These are phyloP conservation scores for Solenopsis invicta DNA, from an alignment of 1,140 invertebrate genomes.

Conservation along the genomic window DNA sequence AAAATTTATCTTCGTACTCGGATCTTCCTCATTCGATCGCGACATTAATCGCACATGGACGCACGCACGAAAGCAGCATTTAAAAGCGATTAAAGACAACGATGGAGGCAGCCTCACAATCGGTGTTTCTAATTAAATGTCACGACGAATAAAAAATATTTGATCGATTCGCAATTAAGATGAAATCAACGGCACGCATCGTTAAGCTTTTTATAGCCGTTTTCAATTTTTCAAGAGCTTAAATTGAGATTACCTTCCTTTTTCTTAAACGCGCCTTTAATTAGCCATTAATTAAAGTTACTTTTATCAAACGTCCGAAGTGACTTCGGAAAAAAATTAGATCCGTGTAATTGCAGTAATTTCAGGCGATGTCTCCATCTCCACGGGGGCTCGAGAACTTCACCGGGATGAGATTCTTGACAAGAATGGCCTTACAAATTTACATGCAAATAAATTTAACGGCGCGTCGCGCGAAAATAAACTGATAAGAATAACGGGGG, in stretches of 20 bases:
- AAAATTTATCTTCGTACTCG: constrained; percentile 17
- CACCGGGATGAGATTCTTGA: neutral
- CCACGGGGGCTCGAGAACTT: neutral
- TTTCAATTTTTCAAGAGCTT: neutral
- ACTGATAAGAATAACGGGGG: constrained; percentile 6
- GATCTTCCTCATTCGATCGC: constrained; percentile 29
- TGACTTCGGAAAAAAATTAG: constrained; percentile 21
- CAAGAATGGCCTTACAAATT: constrained; percentile 36
- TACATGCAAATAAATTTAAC: constrained; percentile 53
- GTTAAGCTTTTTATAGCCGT: neutral
- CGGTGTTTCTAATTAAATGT: constrained; percentile 17
- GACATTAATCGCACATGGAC: neutral
- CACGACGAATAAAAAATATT: constrained; percentile 17
- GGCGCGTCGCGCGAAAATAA: constrained; percentile 35
- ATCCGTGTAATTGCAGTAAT: constrained; percentile 27
- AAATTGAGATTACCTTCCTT: neutral
- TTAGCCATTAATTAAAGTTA: neutral
- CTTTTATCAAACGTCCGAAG: neutral
- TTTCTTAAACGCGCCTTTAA: neutral
- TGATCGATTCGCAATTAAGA: constrained; percentile 36
- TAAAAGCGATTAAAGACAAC: constrained; percentile 34
- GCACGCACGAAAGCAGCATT: neutral
- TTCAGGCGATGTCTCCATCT: neutral
- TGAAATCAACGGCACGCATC: constrained; percentile 9
- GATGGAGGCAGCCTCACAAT: constrained; percentile 8